Percentiles rank a stretch among this genome's conserved stretches.
Conservation (phyloP, 2,888 invertebrate species). For the Platerodrilus igneus region DNA sequence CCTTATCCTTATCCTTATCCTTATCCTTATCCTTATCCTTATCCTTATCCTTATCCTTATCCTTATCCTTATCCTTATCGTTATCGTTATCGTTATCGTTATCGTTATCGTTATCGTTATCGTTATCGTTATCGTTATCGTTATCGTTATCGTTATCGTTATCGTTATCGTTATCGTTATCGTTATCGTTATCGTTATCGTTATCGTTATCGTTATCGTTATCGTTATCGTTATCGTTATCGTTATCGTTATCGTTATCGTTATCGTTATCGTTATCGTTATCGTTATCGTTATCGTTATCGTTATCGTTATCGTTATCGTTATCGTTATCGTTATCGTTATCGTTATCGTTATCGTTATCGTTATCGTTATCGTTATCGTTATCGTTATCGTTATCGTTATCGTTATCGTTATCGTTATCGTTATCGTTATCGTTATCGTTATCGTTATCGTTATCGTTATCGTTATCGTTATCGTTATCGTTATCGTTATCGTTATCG, state of each 20-base stretch:
- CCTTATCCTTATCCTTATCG: conserved; percentile 2
- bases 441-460: conserved; percentile 1
- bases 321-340: conserved; percentile 3
- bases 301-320: conserved; percentile 5
- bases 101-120: conserved; percentile 5
- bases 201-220: conserved; percentile 1
- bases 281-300: conserved; percentile 3
- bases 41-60: conserved; percentile 1
- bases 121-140: conserved; percentile 3
- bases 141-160: conserved; percentile 4
- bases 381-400: conserved; percentile 3
- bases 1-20: no score
- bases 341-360: conserved; percentile 3
- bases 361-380: conserved; percentile 1
- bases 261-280: conserved; percentile 4
- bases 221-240: conserved; percentile 6
- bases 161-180: conserved; percentile 4
- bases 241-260: conserved; percentile 2
- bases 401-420: conserved; percentile 5
- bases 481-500: conserved; percentile 3
- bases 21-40: conserved; percentile 2
- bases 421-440: conserved; percentile 1
- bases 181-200: conserved; percentile 5
- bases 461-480: conserved; percentile 3
- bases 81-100: conserved; percentile 2